Evolutionary conservation across 2,797 vertebrate genomes (phyloP).

Genomic region (Podarcis siculus): DNA sequence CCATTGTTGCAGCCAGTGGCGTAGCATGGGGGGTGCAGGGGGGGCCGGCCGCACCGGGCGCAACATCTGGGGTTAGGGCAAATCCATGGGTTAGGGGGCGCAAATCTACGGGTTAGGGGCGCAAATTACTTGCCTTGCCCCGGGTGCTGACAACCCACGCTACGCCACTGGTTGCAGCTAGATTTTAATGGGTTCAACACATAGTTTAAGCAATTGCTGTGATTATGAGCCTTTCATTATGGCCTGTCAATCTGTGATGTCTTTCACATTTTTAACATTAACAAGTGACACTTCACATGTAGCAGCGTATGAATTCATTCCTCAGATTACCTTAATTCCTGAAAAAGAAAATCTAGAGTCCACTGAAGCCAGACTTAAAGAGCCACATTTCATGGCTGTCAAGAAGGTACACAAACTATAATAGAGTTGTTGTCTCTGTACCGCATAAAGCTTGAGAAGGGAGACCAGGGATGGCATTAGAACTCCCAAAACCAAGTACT

Average conservation of each 20-base stretch:
- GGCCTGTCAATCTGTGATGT: not conserved
- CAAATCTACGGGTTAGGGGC: too few species aligned
- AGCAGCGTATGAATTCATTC: constrained; percentile 6
- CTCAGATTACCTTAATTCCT: constrained; percentile 39
- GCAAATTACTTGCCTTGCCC: too few species aligned
- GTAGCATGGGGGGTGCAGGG: too few species aligned
- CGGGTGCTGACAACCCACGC: too few species aligned
- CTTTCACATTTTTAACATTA: not conserved
- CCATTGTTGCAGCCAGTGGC: too few species aligned
- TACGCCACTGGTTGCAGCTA: too few species aligned
- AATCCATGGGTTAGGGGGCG: too few species aligned
- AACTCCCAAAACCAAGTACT: constrained; percentile 22
- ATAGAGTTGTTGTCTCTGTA: constrained; percentile 30
- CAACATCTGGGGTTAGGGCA: too few species aligned
- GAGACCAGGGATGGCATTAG: constrained; percentile 26
- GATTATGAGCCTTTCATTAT: not conserved
- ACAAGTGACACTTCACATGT: not conserved
- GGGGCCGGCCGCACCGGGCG: too few species aligned
- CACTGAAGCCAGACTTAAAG: constrained; percentile 1
- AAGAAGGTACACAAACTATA: constrained; percentile 27
- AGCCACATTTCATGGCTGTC: not conserved
- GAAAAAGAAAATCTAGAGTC: not conserved
- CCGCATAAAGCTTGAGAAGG: constrained; percentile 34
- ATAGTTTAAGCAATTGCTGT: not conserved
- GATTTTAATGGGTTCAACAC: not conserved